Percentiles rank a stretch among this genome's conserved stretches.
Conservation (phyloP, 2,113 vertebrate genomes). For the Arizona elegans region DNA sequence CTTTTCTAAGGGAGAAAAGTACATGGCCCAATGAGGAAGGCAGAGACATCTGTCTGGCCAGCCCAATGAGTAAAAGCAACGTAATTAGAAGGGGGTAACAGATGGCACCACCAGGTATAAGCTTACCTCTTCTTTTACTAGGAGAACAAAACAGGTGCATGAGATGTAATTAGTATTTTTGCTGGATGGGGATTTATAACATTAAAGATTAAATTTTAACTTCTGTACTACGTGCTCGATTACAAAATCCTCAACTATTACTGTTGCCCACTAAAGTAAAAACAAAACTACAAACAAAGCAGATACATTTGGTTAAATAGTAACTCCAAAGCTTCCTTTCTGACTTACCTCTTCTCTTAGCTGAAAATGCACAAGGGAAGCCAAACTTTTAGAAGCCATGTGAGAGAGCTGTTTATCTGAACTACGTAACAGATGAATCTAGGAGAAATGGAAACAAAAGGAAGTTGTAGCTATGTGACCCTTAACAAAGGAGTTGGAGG, state of each 20-base stretch:
- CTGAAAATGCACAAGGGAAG: conserved; percentile 72
- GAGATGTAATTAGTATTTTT: background rate
- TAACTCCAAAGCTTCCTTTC: background rate
- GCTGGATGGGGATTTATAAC: background rate
- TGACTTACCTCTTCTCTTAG: conserved; percentile 76
- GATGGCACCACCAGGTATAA: background rate
- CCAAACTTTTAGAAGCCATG: conserved; percentile 77
- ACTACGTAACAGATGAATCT: conserved; percentile 67
- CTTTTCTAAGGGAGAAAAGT: background rate
- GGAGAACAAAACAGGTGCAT: background rate
- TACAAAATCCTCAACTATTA: background rate
- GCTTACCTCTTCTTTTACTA: background rate
- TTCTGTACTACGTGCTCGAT: background rate
- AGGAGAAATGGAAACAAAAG: background rate
- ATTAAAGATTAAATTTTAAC: background rate
- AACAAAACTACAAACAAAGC: background rate
- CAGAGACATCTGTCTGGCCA: background rate
- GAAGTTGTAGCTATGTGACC: background rate
- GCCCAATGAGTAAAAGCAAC: background rate
- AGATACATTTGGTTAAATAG: background rate
- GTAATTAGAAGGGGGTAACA: background rate
- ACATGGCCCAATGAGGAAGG: background rate
- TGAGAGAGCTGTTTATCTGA: conserved; percentile 76
- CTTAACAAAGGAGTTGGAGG: background rate
- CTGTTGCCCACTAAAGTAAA: background rate